These are phyloP conservation scores for Artemisiospiza belli DNA, from an alignment of 2,113 vertebrate species.

Conservation along the genomic window DNA sequence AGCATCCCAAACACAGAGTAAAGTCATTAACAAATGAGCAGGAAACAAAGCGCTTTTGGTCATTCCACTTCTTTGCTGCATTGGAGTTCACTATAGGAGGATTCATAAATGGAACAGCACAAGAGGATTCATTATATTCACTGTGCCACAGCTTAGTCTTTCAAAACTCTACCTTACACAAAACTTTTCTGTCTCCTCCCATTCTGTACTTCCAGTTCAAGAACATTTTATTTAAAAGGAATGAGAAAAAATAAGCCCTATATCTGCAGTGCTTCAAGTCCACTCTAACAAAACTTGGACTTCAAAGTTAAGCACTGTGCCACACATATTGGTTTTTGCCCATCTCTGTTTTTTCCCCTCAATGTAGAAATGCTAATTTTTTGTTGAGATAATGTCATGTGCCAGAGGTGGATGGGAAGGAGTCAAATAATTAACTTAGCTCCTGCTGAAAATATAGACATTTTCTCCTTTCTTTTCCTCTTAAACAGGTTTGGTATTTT, in stretches of 20 bases:
- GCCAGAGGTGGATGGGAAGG: background rate
- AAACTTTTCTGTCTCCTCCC: background rate
- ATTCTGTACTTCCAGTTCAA: background rate
- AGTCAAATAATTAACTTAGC: constrained; percentile 8
- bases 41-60: background rate
- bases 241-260: background rate
- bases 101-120: background rate
- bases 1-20: background rate
- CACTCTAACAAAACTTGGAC: background rate
- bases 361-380: background rate
- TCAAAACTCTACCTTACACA: background rate
- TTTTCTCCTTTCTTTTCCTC: background rate
- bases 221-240: background rate
- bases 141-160: background rate
- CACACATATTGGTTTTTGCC: background rate
- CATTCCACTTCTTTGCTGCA: background rate
- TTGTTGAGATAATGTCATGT: background rate
- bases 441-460: constrained; percentile 5
- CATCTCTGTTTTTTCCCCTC: background rate
- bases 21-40: background rate
- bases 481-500: background rate
- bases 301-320: background rate
- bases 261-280: background rate
- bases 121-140: background rate
- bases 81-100: background rate